These are phyloP conservation scores for Melipona quadrifasciata DNA, from an alignment of 1,140 invertebrate genomes.

Conservation along the genomic window DNA sequence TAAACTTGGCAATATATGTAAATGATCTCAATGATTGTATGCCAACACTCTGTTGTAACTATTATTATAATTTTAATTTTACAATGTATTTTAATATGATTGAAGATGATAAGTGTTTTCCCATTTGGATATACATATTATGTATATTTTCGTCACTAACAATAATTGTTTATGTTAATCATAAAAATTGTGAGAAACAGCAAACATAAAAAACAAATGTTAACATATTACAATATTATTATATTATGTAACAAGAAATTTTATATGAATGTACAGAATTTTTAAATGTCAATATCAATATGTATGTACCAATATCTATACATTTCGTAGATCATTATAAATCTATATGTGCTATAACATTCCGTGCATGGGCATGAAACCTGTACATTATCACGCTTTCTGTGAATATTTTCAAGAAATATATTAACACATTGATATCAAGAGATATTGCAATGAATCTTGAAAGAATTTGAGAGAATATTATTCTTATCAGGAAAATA, in stretches of 20 bases:
- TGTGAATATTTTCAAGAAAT: neutral
- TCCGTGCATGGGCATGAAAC: slow-evolving; percentile 6
- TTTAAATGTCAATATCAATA: neutral
- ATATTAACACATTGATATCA: neutral
- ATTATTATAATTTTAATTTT: neutral
- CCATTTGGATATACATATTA: neutral
- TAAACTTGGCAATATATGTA: neutral
- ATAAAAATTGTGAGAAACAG: neutral
- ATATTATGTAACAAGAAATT: neutral
- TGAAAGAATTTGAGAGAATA: neutral
- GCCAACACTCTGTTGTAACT: neutral
- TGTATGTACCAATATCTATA: neutral
- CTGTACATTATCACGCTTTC: neutral
- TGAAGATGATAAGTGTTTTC: neutral
- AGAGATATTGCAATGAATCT: neutral
- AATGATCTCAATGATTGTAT: neutral
- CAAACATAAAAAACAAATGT: neutral
- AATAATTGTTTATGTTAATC: neutral
- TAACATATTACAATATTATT: neutral
- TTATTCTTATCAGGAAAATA: neutral
- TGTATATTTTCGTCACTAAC: neutral
- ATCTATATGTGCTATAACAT: neutral
- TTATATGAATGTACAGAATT: neutral
- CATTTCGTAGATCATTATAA: neutral
- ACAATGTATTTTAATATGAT: neutral